Percentiles rank a stretch among this genome's conserved stretches.
These are phyloP conservation scores for Halichoerus grypus DNA, from an alignment of 2,113 vertebrate species.

Conservation along the genomic window DNA sequence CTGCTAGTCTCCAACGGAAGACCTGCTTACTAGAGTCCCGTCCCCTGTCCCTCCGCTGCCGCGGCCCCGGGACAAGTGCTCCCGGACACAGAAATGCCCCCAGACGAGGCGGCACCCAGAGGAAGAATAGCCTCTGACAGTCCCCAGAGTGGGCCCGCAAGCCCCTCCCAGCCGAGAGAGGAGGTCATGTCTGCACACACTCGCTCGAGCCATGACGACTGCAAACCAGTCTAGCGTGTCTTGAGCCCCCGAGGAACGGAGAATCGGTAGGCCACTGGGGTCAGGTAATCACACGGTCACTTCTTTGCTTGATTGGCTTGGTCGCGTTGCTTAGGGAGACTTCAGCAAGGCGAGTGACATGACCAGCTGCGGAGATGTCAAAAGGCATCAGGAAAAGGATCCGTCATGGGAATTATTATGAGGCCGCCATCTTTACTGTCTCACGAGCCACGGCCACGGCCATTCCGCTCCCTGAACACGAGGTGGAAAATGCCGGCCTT, in stretches of 20 bases:
- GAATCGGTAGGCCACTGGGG: neutral
- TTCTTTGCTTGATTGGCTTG: neutral
- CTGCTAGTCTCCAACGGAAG: neutral
- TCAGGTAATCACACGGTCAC: neutral
- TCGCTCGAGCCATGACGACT: neutral
- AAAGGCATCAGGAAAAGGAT: constrained; percentile 68
- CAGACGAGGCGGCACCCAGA: no score
- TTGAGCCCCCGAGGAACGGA: neutral
- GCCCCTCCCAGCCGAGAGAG: accelerated
- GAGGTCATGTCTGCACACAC: accelerated
- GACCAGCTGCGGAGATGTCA: constrained; percentile 50
- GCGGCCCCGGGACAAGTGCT: neutral
- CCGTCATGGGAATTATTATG: neutral
- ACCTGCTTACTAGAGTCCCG: neutral
- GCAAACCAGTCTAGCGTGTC: neutral
- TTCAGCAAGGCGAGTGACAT: constrained; percentile 35
- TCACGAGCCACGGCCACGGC: neutral
- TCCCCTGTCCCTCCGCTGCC: neutral
- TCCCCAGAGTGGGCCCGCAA: accelerated
- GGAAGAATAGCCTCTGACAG: no score
- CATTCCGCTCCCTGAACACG: constrained; percentile 68
- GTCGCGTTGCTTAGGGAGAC: neutral
- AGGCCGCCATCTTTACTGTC: constrained; percentile 59
- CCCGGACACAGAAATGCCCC: neutral
- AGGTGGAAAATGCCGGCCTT: constrained; percentile 76